Base-by-base conservation (phyloP, 1,140 invertebrate species). In the Palaemon carinicauda region DNA sequence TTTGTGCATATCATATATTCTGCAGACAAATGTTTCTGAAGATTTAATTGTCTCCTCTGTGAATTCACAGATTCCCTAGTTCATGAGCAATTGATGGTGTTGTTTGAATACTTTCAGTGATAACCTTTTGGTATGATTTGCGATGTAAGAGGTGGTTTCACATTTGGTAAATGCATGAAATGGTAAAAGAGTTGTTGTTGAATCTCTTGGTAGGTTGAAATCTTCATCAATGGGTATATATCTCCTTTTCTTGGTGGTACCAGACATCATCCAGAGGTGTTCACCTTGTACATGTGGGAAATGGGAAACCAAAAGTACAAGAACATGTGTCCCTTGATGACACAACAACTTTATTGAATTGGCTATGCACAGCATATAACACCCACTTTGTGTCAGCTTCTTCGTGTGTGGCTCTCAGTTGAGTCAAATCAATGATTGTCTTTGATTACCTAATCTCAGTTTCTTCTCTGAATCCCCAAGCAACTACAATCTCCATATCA, bases 1-100 rank as follows among this genome's bases (percentile, higher is more conserved):
- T 5, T 33, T 33, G 4, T 60, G 14, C 54, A 24, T 24, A 60
- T 33, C 41, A 33, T 77, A 50, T 41, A 77, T n/a, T 15, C 41
- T 77, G 71, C 71, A 73, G 71, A 73, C 17, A 17, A 73, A 73
- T 31, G 2, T 5, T 24, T 73, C 71, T 73, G 14, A 60, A 24
- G 54, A 60, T 60, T 24, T 77, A 41, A 77, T 77, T 29, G 74
- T 77, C 10, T 31, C 74, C 29, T 77, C 31, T 77, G 74, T 77
- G 74, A 77, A 31, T 77, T 77, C 29, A 33, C 74, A 29, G 14
- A 77, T 77, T 9, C 74, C 74, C 41, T 33, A 41, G 74, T 77
- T 31, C 9, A 9, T 77, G 7, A 77, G 74, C 74, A 77, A 33
- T 77, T 77, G 5, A 77, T 77, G 3, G 74, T 77, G 74, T 9